phyloP scores from a whole-genome alignment of 2,888 invertebrate species.

The Euclidia mi region DNA sequence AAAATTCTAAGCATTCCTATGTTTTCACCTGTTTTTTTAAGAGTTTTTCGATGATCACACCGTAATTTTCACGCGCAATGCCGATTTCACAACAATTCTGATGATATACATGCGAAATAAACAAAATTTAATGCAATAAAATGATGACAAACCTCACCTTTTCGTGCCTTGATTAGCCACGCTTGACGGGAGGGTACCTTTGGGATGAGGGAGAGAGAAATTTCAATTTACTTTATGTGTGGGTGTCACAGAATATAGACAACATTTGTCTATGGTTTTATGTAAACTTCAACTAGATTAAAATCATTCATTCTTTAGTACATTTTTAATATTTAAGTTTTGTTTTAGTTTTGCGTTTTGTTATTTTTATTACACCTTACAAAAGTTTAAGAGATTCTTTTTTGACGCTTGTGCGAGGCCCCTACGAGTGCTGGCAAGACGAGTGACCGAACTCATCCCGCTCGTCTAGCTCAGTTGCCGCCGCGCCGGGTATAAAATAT shows the following conservation, averaged over 20 bases:
- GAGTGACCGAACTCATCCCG: too few species aligned
- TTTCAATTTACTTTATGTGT: slow-evolving; percentile 67
- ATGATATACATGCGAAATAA: slow-evolving; percentile 49
- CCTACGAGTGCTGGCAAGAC: too few species aligned
- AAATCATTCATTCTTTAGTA: slow-evolving; percentile 27
- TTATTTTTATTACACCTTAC: too few species aligned
- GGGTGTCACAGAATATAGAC: slow-evolving; percentile 50
- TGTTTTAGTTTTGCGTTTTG: neutral
- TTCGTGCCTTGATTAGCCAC: slow-evolving; percentile 97
- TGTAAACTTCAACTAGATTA: slow-evolving; percentile 19
- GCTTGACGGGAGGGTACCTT: slow-evolving; percentile 91
- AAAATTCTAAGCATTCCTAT: slow-evolving; percentile 66
- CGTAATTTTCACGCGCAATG: slow-evolving; percentile 42
- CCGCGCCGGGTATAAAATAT: too few species aligned
- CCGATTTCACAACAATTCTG: slow-evolving; percentile 49
- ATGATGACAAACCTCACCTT: slow-evolving; percentile 91
- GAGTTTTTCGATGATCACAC: slow-evolving; percentile 49
- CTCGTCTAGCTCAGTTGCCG: too few species aligned
- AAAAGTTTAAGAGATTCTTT: too few species aligned
- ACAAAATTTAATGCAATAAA: slow-evolving; percentile 59
- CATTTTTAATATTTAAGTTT: neutral
- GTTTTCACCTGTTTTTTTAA: slow-evolving; percentile 63
- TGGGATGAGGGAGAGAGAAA: slow-evolving; percentile 72
- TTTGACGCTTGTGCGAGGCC: too few species aligned
- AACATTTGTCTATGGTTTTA: slow-evolving; percentile 46